Evolutionary conservation across 2,797 vertebrate genomes (phyloP).

Genomic region (Tokudaia muenninki): DNA sequence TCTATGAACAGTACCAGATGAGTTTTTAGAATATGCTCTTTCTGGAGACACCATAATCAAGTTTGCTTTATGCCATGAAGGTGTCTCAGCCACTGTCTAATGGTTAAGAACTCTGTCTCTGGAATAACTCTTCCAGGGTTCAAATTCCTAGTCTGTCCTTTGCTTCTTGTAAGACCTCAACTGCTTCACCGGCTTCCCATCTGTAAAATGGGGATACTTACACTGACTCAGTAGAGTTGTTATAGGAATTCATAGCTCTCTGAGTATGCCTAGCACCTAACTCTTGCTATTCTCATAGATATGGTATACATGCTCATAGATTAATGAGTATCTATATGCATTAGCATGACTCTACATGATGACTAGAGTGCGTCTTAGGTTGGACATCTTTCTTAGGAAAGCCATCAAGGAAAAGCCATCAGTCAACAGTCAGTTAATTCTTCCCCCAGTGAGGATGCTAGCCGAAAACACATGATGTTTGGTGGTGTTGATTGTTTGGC

Average conservation of each 20-base stretch:
- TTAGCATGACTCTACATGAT: background rate
- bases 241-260: background rate
- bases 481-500: background rate
- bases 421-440: background rate
- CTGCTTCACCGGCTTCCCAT: background rate
- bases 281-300: background rate
- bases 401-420: background rate
- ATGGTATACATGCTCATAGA: background rate
- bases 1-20: background rate
- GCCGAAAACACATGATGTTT: slow-evolving; percentile 19
- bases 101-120: background rate
- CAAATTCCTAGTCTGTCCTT: background rate
- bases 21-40: background rate
- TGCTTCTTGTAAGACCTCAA: background rate
- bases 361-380: slow-evolving; percentile 39
- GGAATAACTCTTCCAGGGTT: background rate
- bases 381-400: slow-evolving; percentile 42
- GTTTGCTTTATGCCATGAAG: background rate
- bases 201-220: background rate
- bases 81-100: background rate
- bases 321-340: background rate
- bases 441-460: background rate
- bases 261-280: background rate
- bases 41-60: background rate
- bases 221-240: background rate